A percentile compares a stretch with the other conserved stretches of the same genome.
Conservation (phyloP, 2,797 vertebrate species). For the Cichlasoma orientale region DNA sequence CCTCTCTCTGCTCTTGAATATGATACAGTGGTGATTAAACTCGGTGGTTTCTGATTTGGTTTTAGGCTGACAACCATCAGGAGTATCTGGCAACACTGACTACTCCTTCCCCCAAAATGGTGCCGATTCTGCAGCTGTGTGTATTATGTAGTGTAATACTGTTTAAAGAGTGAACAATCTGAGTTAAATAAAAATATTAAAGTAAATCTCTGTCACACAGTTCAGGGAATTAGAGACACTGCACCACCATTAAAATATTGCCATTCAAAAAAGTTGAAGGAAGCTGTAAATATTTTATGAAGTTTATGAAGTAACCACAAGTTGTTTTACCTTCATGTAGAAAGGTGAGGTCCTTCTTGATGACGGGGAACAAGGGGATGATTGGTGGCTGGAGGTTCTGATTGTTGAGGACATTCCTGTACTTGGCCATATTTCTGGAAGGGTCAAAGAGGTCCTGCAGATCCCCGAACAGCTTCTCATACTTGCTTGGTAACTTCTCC, state of each 20-base stretch:
- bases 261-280: not conserved
- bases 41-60: not conserved
- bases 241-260: not conserved
- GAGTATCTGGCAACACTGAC: not conserved
- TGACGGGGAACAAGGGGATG: slow-evolving; percentile 97
- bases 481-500: slow-evolving; percentile 99
- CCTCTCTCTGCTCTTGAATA: not conserved
- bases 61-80: not conserved
- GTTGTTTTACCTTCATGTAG: slow-evolving; percentile 91
- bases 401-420: slow-evolving; percentile 97
- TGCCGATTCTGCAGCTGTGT: not conserved
- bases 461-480: slow-evolving; percentile 97
- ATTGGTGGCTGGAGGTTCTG: slow-evolving; percentile 98
- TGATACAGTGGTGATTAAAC: not conserved
- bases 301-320: rapidly evolving
- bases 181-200: not conserved
- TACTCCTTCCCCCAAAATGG: not conserved
- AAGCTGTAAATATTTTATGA: not conserved
- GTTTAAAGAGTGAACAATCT: rapidly evolving
- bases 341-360: slow-evolving; percentile 99
- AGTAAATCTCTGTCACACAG: not conserved
- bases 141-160: not conserved
- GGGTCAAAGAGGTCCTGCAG: slow-evolving; percentile 99
- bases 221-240: too few relatives aligned
- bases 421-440: slow-evolving; percentile 99